Percentiles rank a stretch among this genome's conserved stretches.
These are phyloP conservation scores for Thaumetopoea pityocampa DNA, from an alignment of 1,140 invertebrate species.

Conservation along the genomic window DNA sequence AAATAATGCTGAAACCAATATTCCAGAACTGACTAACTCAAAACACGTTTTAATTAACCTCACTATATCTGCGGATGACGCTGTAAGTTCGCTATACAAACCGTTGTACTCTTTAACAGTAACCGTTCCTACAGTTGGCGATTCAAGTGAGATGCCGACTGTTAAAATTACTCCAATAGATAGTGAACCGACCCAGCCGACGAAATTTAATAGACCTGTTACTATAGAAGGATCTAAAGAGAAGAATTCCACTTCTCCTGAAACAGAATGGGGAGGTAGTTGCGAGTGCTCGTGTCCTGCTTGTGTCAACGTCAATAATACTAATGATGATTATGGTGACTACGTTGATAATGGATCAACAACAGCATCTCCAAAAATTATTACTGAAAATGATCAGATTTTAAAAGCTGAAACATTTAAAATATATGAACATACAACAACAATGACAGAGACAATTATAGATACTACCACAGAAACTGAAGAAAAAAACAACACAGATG, in stretches of 20 bases:
- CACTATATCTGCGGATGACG: constrained; percentile 82
- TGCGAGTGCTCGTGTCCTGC: constrained; percentile 86
- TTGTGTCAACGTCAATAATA: constrained; percentile 58
- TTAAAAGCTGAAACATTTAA: constrained; percentile 7
- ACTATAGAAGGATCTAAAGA: constrained; percentile 42
- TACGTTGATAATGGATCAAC: constrained; percentile 34
- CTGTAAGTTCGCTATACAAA: constrained; percentile 74
- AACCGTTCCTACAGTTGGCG: constrained; percentile 80
- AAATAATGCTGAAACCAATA: constrained; percentile 47
- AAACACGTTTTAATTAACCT: constrained; percentile 84
- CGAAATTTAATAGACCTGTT: constrained; percentile 62
- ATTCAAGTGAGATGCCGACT: constrained; percentile 73
- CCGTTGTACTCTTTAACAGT: constrained; percentile 85
- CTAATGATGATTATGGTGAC: constrained; percentile 65
- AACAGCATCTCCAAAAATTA: constrained; percentile 16
- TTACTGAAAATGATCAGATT: constrained; percentile 14
- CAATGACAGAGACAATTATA: constrained; percentile 20
- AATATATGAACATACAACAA: constrained; percentile 5
- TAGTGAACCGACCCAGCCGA: constrained; percentile 52
- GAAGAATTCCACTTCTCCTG: constrained; percentile 41
- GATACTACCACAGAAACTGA: constrained; percentile 25
- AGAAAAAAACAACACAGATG: constrained; percentile 22
- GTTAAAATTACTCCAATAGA: constrained; percentile 77
- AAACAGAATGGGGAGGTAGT: constrained; percentile 76
- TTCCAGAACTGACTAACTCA: constrained; percentile 48